Percentiles rank a stretch among this genome's conserved stretches.
These are phyloP conservation scores for Brachypteracias leptosomus DNA, from an alignment of 2,113 vertebrate genomes.

Conservation along the genomic window DNA sequence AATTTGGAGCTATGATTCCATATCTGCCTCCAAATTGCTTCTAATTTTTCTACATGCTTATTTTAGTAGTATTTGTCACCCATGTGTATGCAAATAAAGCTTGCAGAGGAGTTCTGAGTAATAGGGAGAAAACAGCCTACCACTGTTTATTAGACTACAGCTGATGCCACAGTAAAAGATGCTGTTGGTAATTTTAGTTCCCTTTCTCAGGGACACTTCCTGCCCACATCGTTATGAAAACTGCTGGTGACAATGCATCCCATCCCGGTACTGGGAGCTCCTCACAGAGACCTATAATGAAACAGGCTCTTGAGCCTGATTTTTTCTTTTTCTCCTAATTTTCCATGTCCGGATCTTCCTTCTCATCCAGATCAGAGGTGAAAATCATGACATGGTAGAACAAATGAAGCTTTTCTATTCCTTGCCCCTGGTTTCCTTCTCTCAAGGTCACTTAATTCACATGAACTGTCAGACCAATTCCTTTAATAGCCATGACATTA, in stretches of 20 bases:
- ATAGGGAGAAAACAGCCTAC: slow-evolving; percentile 40
- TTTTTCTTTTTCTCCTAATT: neutral
- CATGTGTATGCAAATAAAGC: slow-evolving; percentile 56
- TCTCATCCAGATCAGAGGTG: neutral
- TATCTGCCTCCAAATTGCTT: slow-evolving; percentile 30
- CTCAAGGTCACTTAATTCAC: slow-evolving; percentile 8
- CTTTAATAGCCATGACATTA: neutral
- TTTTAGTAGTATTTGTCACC: slow-evolving; percentile 53
- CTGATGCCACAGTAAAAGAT: slow-evolving; percentile 47
- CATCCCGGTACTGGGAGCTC: neutral
- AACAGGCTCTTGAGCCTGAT: neutral
- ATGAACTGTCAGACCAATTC: neutral
- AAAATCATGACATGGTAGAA: neutral
- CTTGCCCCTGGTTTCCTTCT: neutral
- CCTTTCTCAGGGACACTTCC: slow-evolving; percentile 28
- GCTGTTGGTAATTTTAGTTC: slow-evolving; percentile 33
- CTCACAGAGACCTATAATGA: neutral
- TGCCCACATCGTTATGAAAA: slow-evolving; percentile 23
- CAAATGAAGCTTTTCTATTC: neutral
- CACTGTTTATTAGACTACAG: slow-evolving; percentile 46
- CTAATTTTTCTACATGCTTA: slow-evolving; percentile 37
- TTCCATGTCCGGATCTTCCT: neutral
- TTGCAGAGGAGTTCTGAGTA: slow-evolving; percentile 59
- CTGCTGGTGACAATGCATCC: neutral
- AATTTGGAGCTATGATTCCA: neutral